Evolutionary conservation across 2,888 invertebrate genomes (phyloP).

Genomic region (Tenthredo distinguenda): DNA sequence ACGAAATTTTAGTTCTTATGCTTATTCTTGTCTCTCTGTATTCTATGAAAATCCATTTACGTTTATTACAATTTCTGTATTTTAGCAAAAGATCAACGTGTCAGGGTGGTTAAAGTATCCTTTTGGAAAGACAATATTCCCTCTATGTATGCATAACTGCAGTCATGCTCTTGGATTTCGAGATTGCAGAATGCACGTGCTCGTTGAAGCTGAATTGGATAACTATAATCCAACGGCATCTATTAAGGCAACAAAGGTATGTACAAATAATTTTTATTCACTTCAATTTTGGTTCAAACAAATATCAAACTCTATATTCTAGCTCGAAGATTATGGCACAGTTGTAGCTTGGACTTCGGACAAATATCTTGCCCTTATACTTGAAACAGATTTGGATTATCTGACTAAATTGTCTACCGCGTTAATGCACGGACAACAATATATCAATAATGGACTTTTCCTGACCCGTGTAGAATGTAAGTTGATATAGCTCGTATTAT

Average conservation of each 20-base stretch:
- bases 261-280: conserved; percentile 23
- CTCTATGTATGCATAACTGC: conserved; percentile 72
- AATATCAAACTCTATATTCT: conserved; percentile 64
- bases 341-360: conserved; percentile 90
- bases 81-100: conserved; percentile 78
- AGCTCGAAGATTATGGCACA: conserved; percentile 90
- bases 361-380: conserved; percentile 86
- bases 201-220: conserved; percentile 75
- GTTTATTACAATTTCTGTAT: conserved; percentile 49
- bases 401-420: conserved; percentile 86
- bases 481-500: conserved; percentile 68
- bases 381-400: conserved; percentile 89
- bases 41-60: conserved; percentile 7
- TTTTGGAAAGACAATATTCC: conserved; percentile 74
- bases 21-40: neutral
- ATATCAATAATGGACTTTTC: conserved; percentile 88
- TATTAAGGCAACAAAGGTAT: conserved; percentile 72
- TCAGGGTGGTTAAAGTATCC: conserved; percentile 77
- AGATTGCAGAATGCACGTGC: conserved; percentile 71
- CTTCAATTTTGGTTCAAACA: conserved; percentile 56
- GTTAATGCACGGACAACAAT: conserved; percentile 86
- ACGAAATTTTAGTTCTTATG: neutral
- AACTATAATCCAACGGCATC: conserved; percentile 68
- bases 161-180: conserved; percentile 64
- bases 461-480: conserved; percentile 89